Conservation (phyloP, 2,113 vertebrate species). For the Chloropsis hardwickii region DNA sequence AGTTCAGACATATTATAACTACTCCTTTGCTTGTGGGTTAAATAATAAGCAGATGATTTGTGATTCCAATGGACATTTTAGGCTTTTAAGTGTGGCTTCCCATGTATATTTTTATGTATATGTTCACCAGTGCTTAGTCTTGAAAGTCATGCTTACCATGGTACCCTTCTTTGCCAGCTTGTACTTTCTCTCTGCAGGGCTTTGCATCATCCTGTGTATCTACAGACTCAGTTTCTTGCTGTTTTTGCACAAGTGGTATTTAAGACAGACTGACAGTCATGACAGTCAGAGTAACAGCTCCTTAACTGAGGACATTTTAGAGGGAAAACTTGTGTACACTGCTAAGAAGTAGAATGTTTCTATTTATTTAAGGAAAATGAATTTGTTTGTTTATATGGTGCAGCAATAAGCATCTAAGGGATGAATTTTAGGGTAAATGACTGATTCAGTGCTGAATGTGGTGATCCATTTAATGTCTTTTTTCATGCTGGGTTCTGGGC, state of each 20-base stretch:
- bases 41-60: neutral
- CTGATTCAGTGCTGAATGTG: neutral
- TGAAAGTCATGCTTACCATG: neutral
- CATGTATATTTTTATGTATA: neutral
- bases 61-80: neutral
- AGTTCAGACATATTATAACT: neutral
- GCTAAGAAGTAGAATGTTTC: neutral
- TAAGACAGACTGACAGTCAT: neutral
- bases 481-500: neutral
- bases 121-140: neutral
- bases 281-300: neutral
- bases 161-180: neutral
- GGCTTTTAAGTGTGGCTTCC: neutral
- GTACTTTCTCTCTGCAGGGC: rapidly evolving
- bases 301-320: neutral
- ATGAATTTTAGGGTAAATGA: neutral
- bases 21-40: neutral
- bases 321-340: neutral
- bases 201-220: rapidly evolving
- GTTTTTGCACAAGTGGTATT: neutral
- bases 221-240: neutral
- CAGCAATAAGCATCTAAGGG: neutral
- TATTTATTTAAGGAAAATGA: neutral
- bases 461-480: neutral
- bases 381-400: rapidly evolving